These are phyloP conservation scores for Chrysotoxum bicinctum DNA, from an alignment of 2,888 invertebrate species.

Conservation along the genomic window DNA sequence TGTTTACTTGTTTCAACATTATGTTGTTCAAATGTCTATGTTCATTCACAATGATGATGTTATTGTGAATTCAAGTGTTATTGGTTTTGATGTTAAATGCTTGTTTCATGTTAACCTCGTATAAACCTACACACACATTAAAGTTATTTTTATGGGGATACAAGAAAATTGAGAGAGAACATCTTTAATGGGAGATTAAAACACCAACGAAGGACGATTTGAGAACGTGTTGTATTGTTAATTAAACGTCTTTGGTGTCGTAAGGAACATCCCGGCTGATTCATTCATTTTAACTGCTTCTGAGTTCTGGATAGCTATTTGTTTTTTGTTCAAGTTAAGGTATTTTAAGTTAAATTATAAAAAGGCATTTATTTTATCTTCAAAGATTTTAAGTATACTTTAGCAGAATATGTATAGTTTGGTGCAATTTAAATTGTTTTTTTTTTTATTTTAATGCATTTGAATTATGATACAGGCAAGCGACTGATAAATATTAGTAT, in stretches of 20 bases:
- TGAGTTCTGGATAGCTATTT: too few species aligned
- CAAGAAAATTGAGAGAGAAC: neutral
- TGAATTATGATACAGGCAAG: too few species aligned
- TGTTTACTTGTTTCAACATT: neutral
- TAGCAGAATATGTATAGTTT: too few species aligned
- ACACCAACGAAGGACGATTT: neutral
- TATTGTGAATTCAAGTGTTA: constrained; percentile 12
- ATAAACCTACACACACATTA: neutral
- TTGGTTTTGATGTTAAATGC: neutral
- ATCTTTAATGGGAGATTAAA: neutral
- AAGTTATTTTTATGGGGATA: neutral
- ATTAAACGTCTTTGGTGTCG: neutral
- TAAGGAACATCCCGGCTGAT: neutral
- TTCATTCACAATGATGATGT: neutral
- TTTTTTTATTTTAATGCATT: too few species aligned
- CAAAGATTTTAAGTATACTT: too few species aligned
- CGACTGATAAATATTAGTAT: too few species aligned
- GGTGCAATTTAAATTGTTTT: too few species aligned
- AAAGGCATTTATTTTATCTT: too few species aligned
- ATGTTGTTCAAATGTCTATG: neutral
- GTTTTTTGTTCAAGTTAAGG: too few species aligned
- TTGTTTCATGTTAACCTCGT: neutral
- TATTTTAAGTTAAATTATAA: too few species aligned
- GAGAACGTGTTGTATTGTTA: neutral
- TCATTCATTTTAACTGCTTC: neutral